Percentiles rank a stretch among this genome's conserved stretches.
Conservation (phyloP, 2,797 vertebrate genomes). For the Buphagus erythrorhynchus region DNA sequence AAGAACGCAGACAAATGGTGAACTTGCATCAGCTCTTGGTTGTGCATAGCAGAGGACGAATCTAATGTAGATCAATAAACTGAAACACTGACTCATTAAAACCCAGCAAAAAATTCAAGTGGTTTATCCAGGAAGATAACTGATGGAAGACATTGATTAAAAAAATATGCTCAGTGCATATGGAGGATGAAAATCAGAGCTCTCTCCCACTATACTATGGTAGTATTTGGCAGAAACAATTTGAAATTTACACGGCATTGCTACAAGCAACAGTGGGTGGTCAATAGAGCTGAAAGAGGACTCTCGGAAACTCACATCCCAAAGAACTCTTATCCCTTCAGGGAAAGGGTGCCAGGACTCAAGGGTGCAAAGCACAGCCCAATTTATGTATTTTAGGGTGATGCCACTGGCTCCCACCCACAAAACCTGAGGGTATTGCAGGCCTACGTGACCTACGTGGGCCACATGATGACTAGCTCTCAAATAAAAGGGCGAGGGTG, state of each 20-base stretch:
- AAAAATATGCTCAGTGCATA: background rate
- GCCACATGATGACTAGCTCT: background rate
- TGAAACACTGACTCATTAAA: background rate
- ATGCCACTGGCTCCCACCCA: background rate
- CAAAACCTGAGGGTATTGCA: background rate
- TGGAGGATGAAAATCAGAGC: background rate
- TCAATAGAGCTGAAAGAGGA: background rate
- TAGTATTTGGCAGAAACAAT: background rate
- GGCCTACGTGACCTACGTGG: rapidly evolving
- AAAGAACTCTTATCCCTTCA: background rate
- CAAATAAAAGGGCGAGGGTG: background rate
- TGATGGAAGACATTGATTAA: background rate
- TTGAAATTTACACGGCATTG: background rate
- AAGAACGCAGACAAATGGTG: background rate
- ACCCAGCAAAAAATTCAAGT: background rate
- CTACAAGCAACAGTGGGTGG: background rate
- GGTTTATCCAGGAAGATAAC: background rate
- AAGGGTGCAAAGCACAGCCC: background rate
- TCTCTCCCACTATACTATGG: background rate
- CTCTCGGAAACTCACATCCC: background rate
- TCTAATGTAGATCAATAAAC: background rate
- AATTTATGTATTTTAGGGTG: background rate
- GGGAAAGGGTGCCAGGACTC: background rate
- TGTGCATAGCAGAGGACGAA: background rate
- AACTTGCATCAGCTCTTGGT: background rate